Evolutionary conservation across 1,140 invertebrate species (phyloP).

Genomic region (Drosophila trapezifrons): DNA sequence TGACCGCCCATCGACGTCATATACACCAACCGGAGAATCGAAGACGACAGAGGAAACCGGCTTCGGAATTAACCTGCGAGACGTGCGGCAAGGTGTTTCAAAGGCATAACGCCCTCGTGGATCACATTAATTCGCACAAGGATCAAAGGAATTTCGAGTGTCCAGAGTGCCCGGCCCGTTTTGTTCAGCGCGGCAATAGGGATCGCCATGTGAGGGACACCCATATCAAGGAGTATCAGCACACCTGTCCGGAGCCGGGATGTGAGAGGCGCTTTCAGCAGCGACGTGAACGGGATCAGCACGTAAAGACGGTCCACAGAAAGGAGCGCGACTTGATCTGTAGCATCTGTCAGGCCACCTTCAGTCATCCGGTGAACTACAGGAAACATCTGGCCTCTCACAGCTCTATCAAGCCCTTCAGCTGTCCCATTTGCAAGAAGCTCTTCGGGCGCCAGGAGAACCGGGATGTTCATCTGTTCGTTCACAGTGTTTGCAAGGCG

Average conservation of each 20-base stretch:
- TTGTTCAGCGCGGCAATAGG: constrained; percentile 91
- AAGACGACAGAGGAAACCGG: background rate
- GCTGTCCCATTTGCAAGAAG: constrained; percentile 94
- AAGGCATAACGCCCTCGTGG: constrained; percentile 89
- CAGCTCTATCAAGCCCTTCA: constrained; percentile 91
- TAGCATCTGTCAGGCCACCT: constrained; percentile 89
- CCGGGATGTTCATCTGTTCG: constrained; percentile 92
- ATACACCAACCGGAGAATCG: background rate
- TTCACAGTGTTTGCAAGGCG: constrained; percentile 93
- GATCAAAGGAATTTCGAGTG: constrained; percentile 89
- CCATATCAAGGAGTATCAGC: constrained; percentile 91
- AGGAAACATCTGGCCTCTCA: constrained; percentile 93
- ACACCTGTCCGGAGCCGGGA: constrained; percentile 88
- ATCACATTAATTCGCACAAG: constrained; percentile 93
- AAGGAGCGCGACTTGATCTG: constrained; percentile 92
- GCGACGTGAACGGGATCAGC: constrained; percentile 90
- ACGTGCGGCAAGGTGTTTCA: constrained; percentile 91
- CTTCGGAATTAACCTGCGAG: constrained; percentile 86
- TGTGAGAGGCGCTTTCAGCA: constrained; percentile 90
- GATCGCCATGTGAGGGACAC: constrained; percentile 91
- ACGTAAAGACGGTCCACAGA: constrained; percentile 92
- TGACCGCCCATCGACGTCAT: constrained; percentile 3
- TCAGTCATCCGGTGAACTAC: constrained; percentile 93
- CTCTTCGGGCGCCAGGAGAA: constrained; percentile 93
- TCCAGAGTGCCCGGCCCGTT: constrained; percentile 91